Conservation (phyloP, 2,888 invertebrate genomes). For the Pandemis corylana region DNA sequence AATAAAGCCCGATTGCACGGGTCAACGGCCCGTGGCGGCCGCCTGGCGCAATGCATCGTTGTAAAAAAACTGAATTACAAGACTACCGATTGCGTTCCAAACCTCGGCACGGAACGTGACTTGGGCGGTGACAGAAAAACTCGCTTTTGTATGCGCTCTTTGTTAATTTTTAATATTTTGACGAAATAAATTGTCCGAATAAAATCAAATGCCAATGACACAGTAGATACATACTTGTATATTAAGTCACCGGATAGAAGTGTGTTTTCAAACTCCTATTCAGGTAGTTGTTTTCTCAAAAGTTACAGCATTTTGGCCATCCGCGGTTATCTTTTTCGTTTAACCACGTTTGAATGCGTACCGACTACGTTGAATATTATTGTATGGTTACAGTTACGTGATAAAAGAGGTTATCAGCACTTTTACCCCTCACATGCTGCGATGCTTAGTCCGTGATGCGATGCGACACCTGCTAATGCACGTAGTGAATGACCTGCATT, state of each 20-base stretch:
- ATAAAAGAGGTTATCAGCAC: not conserved
- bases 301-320: not conserved
- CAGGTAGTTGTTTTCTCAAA: not conserved
- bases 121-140: conserved; percentile 47
- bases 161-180: conserved; percentile 34
- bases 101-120: conserved; percentile 64
- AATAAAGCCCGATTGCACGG: conserved; percentile 65
- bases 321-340: not conserved
- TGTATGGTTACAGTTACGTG: not conserved
- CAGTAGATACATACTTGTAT: not conserved
- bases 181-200: conserved; percentile 29
- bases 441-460: not conserved
- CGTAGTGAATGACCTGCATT: no score
- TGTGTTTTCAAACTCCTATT: not conserved
- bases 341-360: not conserved
- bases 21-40: conserved; percentile 66
- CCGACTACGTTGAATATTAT: not conserved
- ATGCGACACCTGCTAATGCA: not conserved
- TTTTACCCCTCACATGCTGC: not conserved
- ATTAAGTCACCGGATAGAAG: not conserved
- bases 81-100: conserved; percentile 59
- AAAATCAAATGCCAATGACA: conserved; percentile 6
- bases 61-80: conserved; percentile 55
- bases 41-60: conserved; percentile 42
- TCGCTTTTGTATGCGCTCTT: conserved; percentile 38